phyloP scores from a whole-genome alignment of 1,140 invertebrate genomes.

The Lordiphosa clarofinis region DNA sequence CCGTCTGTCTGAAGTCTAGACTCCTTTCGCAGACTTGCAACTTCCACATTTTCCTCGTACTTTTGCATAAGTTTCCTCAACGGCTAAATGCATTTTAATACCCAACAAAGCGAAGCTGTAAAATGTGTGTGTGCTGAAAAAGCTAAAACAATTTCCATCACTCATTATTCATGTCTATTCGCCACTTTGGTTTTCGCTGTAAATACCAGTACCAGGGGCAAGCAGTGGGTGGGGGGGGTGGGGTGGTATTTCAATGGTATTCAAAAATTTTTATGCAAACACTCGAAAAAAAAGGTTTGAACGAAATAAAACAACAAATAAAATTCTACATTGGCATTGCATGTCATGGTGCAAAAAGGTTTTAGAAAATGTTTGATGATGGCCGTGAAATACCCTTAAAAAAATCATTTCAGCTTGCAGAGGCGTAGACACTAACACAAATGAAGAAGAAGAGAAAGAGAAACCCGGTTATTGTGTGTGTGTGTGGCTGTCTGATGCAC shows the following conservation, averaged over 20 bases:
- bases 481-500: no score
- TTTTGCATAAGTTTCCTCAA: constrained; percentile 63
- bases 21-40: constrained; percentile 33
- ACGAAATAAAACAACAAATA: background rate
- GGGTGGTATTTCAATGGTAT: constrained; percentile 27
- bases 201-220: constrained; percentile 8
- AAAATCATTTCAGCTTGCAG: no score
- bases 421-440: no score
- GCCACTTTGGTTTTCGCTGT: constrained; percentile 45
- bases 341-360: background rate
- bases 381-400: no score
- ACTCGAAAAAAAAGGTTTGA: constrained; percentile 12
- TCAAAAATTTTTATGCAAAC: constrained; percentile 51
- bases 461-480: no score
- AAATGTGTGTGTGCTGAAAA: constrained; percentile 37
- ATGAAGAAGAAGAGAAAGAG: no score
- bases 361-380: background rate
- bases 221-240: no score
- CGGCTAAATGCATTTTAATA: constrained; percentile 70
- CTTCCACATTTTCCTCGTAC: constrained; percentile 38
- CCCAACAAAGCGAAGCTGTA: constrained; percentile 33
- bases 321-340: constrained; percentile 10
- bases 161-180: constrained; percentile 72
- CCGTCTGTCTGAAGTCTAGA: constrained; percentile 40
- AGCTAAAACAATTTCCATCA: constrained; percentile 38